Conservation (phyloP, 2,797 vertebrate species). For the Gymnoscopelus microlampas region DNA sequence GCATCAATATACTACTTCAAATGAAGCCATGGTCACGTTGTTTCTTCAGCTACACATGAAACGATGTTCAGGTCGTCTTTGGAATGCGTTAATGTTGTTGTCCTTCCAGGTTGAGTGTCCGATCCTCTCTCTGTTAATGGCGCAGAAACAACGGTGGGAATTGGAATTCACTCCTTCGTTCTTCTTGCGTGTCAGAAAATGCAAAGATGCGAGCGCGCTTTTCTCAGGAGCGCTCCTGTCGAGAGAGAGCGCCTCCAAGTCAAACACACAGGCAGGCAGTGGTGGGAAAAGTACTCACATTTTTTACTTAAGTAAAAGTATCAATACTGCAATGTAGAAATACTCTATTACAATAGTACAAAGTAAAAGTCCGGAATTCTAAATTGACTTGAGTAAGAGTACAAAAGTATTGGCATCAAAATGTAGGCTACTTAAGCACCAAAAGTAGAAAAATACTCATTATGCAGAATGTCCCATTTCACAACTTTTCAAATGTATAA, state of each 20-base stretch:
- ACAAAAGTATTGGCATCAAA: no score
- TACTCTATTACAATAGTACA: no score
- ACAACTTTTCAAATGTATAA: no score
- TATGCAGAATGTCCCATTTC: no score
- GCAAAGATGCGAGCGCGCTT: constrained; percentile 54
- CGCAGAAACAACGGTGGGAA: constrained; percentile 31
- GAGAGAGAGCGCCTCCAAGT: not conserved
- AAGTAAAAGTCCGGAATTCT: no score
- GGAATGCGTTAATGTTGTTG: constrained; percentile 14
- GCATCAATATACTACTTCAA: constrained; percentile 19
- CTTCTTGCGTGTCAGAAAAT: constrained; percentile 44
- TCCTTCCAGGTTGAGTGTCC: constrained; percentile 28
- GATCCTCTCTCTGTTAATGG: constrained; percentile 32
- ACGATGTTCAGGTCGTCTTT: not conserved
- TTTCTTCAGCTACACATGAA: constrained; percentile 19
- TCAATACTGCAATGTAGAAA: no score
- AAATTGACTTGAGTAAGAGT: no score
- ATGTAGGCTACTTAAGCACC: no score
- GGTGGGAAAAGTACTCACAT: no score
- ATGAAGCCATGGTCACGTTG: constrained; percentile 51
- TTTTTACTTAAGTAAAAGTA: no score
- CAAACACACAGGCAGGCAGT: no score
- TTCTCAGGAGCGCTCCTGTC: constrained; percentile 41
- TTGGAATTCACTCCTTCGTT: constrained; percentile 21
- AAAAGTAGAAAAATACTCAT: no score